Base-by-base conservation (phyloP, 2,888 invertebrate species). In the Strigamia transsilvanica region DNA sequence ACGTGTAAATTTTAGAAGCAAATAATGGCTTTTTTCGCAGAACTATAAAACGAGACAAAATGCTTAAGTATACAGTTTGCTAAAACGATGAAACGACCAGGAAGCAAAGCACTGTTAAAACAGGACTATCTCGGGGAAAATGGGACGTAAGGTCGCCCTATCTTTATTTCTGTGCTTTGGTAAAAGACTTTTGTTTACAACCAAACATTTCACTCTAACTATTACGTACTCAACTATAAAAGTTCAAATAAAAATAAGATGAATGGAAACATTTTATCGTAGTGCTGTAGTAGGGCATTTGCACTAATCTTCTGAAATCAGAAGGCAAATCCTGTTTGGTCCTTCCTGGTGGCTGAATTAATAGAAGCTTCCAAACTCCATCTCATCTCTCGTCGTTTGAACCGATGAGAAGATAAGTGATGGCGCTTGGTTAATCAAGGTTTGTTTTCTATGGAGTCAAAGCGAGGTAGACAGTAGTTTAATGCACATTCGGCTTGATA, bases 291-390 rank as follows among this genome's bases (percentile, higher is more conserved):
- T 23, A 27, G 21, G 32, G 10, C 66, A 66, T 66, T 51, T 66
- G 32, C 23, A 6, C 32, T 66, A 66, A 66, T 66, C 66, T 23
- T 21, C 66, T 27, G 66, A 66, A 66, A 66, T 21, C 66, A 66
- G 66, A 27, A 66, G 66, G 66, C 23, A 66, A 66, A 66, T 66
- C 66, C 27, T 66, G 23, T 66, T 66, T 66, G 27, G 66, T 2
- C 66, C 5, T 66, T 66, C 21, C 66, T 66, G 66, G 66, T 66
- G 27, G 66, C 27, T 7, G 66, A 66, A 66, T 66, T 66, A 66
- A n/a, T n/a, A 66, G 66, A 66, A 66, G 66, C 9, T 66, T 27
- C 66, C 51, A 51, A 66, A 66, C 66, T 23, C 66, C 27, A 66
- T 27, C 66, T 27, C 66, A 34, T 34, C 34, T 34, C 34, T 5